Evolutionary conservation across 2,113 vertebrate genomes (phyloP), one percentile per base, ranked within the genome.

Genomic region (Xiphophorus hellerii): DNA sequence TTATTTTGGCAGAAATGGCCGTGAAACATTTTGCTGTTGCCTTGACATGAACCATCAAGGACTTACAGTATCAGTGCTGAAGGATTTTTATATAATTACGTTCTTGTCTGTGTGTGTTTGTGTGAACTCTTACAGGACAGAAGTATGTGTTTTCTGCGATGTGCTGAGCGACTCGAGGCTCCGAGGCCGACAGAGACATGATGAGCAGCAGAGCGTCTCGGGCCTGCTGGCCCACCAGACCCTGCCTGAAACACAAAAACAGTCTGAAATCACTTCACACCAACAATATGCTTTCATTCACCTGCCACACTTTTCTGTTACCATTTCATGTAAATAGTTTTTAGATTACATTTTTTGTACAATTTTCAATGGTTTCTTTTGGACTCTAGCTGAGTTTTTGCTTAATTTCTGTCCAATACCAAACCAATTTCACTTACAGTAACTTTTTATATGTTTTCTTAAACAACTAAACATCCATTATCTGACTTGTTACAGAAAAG

Each of bases 61-160:
- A 58, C 22, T 58, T n/a, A 1, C 8, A 7, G 22, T 3, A 58
- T n/a, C 51, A n/a, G 51, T 1, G 22, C 51, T n/a, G 51, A 10
- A 58, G 51, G 51, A n/a, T 11, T 54, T 54, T 54, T 11, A 10
- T n/a, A n/a, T 58, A 25, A 58, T 58, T 12, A 10, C 33, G 66
- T 63, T 51, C 8, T 11, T 30, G 30, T 30, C 30, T 30, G 3
- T 30, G 30, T 30, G 30, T 39, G 42, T 65, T 42, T 70, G 70
- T 65, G 78, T 62, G n/a, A 17, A 48, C 1, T 73, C 97, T 97
- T 85, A 99, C 98, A 42, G 97, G 97, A 87, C 98, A 99, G 91
- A 99, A 99, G 91, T 96, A 99, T 0, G 97, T 99, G 89, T 97
- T 97, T 62, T 98, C 95, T 39, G 94, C 94, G 51, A 99, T 97